Evolutionary conservation across 2,797 vertebrate species (phyloP).

Genomic region (Sebastes taczanowskii): DNA sequence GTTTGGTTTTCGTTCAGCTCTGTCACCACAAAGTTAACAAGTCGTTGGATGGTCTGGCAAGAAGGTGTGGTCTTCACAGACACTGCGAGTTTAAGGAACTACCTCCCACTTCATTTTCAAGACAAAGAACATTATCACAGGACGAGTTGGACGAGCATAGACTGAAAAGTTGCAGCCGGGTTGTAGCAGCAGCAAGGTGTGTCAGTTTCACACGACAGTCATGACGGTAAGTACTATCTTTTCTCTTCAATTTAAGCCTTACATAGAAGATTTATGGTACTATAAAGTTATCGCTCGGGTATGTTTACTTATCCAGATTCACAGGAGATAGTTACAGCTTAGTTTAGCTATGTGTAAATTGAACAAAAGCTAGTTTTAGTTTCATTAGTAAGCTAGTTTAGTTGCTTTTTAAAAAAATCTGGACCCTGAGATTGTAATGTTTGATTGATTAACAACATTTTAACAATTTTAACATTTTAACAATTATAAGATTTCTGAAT

Average conservation of each 20-base stretch:
- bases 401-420: no score
- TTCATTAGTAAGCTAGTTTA: no score
- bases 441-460: no score
- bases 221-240: constrained; percentile 56
- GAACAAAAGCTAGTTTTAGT: neutral
- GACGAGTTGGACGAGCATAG: neutral
- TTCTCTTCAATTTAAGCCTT: neutral
- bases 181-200: neutral
- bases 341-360: neutral
- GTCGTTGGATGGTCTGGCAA: no score
- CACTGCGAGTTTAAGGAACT: neutral
- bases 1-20: no score
- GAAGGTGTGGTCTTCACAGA: no score
- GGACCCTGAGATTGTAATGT: neutral
- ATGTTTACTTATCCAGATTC: neutral
- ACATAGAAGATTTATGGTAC: neutral
- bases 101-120: constrained; percentile 1
- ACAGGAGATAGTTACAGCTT: neutral
- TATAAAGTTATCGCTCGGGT: fast-evolving
- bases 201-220: neutral
- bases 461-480: neutral
- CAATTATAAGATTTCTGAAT: neutral
- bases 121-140: neutral
- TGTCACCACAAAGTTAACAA: no score
- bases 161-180: neutral